Evolutionary conservation across 2,888 invertebrate species (phyloP).

Genomic region (Oeneis ivallda): DNA sequence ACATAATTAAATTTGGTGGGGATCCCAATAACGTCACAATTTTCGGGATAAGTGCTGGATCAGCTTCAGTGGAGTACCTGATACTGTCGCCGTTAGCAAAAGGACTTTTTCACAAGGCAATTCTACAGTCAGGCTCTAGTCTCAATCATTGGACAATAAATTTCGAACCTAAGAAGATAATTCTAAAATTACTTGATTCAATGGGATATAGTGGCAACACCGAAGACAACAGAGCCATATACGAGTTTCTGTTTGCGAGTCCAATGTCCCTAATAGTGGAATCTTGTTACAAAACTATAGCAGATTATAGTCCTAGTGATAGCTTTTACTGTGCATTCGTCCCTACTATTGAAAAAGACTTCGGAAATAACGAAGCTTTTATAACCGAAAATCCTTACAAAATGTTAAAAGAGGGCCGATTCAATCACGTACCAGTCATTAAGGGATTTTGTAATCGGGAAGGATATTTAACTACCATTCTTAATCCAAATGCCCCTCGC

Average conservation of each 20-base stretch:
- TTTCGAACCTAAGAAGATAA: slow-evolving; percentile 46
- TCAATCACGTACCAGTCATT: slow-evolving; percentile 65
- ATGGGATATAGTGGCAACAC: slow-evolving; percentile 49
- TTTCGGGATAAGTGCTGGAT: slow-evolving; percentile 59
- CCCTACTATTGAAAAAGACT: slow-evolving; percentile 58
- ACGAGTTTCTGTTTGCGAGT: slow-evolving; percentile 44
- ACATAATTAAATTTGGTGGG: slow-evolving; percentile 57
- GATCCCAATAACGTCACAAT: slow-evolving; percentile 58
- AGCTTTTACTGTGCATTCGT: slow-evolving; percentile 53
- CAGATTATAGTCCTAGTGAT: slow-evolving; percentile 39
- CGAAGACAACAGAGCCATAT: slow-evolving; percentile 44
- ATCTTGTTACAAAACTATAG: slow-evolving; percentile 40
- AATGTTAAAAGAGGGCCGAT: slow-evolving; percentile 57
- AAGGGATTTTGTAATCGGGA: slow-evolving; percentile 75
- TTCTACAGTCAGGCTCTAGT: slow-evolving; percentile 58
- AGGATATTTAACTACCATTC: slow-evolving; percentile 57
- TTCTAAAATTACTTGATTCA: slow-evolving; percentile 44
- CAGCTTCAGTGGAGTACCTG: slow-evolving; percentile 55
- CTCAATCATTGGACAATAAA: slow-evolving; percentile 58
- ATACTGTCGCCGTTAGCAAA: slow-evolving; percentile 52
- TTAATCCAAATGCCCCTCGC: slow-evolving; percentile 45
- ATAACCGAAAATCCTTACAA: slow-evolving; percentile 59
- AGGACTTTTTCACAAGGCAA: slow-evolving; percentile 60
- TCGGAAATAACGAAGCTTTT: slow-evolving; percentile 49
- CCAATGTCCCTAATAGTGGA: slow-evolving; percentile 41